These are phyloP conservation scores for Phodopus roborovskii DNA, from an alignment of 2,113 vertebrate genomes.

Conservation along the genomic window DNA sequence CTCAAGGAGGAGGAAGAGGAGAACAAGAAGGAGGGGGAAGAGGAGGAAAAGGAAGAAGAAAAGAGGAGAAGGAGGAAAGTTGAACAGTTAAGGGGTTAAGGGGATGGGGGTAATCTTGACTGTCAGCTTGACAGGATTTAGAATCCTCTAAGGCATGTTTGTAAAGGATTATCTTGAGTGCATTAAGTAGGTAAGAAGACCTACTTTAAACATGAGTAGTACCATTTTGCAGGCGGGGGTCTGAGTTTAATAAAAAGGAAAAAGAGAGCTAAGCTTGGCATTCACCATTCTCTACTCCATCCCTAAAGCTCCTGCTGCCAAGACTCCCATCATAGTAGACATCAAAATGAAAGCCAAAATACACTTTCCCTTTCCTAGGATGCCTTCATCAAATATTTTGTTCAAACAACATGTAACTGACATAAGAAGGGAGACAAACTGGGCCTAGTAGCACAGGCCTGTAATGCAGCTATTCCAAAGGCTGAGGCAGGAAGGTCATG, in stretches of 20 bases:
- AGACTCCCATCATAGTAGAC: no score
- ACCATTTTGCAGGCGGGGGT: background rate
- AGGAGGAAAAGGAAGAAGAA: fast-evolving
- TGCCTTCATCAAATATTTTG: background rate
- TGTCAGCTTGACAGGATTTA: background rate
- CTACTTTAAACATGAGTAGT: background rate
- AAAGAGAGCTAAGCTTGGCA: background rate
- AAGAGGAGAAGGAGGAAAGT: background rate
- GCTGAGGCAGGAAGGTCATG: background rate
- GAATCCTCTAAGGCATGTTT: background rate
- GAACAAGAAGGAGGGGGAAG: background rate
- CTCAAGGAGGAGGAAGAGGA: background rate
- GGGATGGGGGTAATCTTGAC: background rate
- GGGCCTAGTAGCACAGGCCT: background rate
- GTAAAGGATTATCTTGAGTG: no score
- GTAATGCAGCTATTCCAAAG: background rate
- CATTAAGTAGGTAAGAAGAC: background rate
- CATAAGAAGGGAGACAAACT: background rate
- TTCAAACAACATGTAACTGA: background rate
- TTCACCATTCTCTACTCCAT: background rate
- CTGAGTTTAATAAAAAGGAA: background rate
- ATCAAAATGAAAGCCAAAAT: background rate
- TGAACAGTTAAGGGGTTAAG: background rate
- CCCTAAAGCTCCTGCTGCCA: background rate
- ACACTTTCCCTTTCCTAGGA: background rate